Percentiles rank a stretch among this genome's conserved stretches.
Conservation (phyloP, 2,888 invertebrate species). For the Biston betularia region DNA sequence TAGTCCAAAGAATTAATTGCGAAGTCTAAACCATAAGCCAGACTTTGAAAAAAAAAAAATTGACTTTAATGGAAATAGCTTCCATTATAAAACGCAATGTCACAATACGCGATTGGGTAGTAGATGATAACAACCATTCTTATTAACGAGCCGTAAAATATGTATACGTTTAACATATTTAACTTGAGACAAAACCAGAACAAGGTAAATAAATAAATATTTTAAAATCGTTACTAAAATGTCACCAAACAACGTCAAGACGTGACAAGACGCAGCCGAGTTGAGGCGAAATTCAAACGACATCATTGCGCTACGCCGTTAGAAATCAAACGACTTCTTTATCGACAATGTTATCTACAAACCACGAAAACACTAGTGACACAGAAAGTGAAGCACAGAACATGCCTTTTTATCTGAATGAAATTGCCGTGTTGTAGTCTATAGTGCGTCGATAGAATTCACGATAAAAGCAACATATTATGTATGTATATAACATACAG, state of each 20-base stretch:
- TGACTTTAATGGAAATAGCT: too few relatives aligned
- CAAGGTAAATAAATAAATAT: background rate
- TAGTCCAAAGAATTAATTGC: too few relatives aligned
- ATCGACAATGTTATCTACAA: constrained; percentile 48
- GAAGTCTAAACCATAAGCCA: too few relatives aligned
- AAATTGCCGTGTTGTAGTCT: constrained; percentile 23
- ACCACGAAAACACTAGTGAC: constrained; percentile 38
- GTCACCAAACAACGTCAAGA: constrained; percentile 9
- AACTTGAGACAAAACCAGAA: background rate
- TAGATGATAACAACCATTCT: background rate
- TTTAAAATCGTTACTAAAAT: constrained; percentile 13
- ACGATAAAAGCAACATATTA: constrained; percentile 34
- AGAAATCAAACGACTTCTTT: constrained; percentile 45
- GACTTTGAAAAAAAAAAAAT: too few relatives aligned
- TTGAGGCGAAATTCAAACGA: background rate
- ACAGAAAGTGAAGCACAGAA: constrained; percentile 37
- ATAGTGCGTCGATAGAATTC: constrained; percentile 17
- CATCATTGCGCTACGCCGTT: constrained; percentile 29
- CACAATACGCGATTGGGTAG: background rate
- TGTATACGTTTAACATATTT: background rate
- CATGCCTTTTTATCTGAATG: constrained; percentile 36
- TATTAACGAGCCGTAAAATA: too few relatives aligned
- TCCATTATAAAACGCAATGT: background rate
- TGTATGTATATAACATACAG: background rate
- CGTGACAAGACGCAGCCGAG: background rate